Base-by-base conservation (phyloP, 1,140 invertebrate species). In the Apocrypta bakeri region DNA sequence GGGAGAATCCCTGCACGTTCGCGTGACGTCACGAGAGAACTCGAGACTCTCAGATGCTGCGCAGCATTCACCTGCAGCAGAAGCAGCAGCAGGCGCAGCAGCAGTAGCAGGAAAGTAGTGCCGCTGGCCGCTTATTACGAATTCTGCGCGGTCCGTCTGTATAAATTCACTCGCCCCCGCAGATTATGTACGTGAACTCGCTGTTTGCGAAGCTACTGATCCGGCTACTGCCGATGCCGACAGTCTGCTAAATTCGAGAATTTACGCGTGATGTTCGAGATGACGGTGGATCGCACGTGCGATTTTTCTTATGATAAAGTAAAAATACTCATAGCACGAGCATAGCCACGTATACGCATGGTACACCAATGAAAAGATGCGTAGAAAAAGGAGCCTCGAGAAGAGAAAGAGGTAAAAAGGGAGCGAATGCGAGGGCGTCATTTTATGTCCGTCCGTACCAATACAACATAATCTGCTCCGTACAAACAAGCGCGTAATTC, bases 81-180 rank as follows among this genome's bases (percentile, higher is more conserved):
- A 7, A 73, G n/a, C 33, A 74, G 68, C 68, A 2, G 48, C 27
- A 73, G n/a, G 21, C 48, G 68, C 68, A 2, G 48, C 27, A 17
- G 68, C 27, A 37, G 68, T 2, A 17, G 78, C 76, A 75, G 69
- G 79, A 61, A 72, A 73, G 81, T 73, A 66, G 27, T 76, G 84
- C 68, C 83, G 78, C 48, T 77, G 27, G 77, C 68, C 78, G 82
- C 88, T 90, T 90, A 89, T 90, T 90, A 90, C 87, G 88, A 88
- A 90, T 90, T 90, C 89, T 84, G 83, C 83, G 81, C 88, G 88
- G 86, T 86, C 87, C 84, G 79, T 84, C 79, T 85, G 83, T 85
- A 88, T 87, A 88, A 88, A 87, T 88, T 87, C 86, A 85, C 61
- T 74, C 56, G 72, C 33, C 84, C 83, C 77, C 83, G 80, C 72